phyloP scores from a whole-genome alignment of 2,797 vertebrate species.

The Tapirus indicus region DNA sequence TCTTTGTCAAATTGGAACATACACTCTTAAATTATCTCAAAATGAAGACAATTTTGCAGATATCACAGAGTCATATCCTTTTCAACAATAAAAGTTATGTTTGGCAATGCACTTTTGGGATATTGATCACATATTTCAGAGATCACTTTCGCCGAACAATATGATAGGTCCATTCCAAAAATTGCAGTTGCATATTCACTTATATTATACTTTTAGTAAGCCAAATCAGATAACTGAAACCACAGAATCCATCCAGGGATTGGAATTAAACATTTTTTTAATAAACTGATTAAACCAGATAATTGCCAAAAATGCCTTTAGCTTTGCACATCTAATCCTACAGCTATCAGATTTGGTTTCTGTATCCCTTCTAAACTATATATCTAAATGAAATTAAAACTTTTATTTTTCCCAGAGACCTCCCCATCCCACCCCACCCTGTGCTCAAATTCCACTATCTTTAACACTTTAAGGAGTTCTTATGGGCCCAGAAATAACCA shows the following conservation, averaged over 20 bases:
- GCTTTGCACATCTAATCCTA: neutral
- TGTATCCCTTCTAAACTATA: neutral
- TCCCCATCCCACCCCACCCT: neutral
- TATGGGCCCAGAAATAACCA: neutral
- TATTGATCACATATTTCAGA: slow-evolving; percentile 2
- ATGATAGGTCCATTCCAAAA: neutral
- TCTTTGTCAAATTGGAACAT: neutral
- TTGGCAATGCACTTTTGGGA: neutral
- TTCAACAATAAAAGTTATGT: neutral
- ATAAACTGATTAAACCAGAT: neutral
- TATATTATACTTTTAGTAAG: neutral
- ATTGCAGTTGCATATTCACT: neutral
- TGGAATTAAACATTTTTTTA: slow-evolving; percentile 13
- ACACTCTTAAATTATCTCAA: slow-evolving; percentile 13
- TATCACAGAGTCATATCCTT: neutral
- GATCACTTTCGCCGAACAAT: neutral
- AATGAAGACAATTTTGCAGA: neutral
- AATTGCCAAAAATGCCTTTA: slow-evolving; percentile 23
- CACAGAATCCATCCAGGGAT: neutral
- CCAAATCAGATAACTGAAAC: neutral
- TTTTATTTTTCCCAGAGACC: neutral
- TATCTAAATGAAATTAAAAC: neutral
- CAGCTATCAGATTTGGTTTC: neutral
- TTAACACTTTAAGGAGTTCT: slow-evolving; percentile 1
- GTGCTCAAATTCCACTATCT: neutral